These are phyloP conservation scores for Poeciliopsis presidionis DNA, from an alignment of 2,797 vertebrate genomes.

Conservation along the genomic window DNA sequence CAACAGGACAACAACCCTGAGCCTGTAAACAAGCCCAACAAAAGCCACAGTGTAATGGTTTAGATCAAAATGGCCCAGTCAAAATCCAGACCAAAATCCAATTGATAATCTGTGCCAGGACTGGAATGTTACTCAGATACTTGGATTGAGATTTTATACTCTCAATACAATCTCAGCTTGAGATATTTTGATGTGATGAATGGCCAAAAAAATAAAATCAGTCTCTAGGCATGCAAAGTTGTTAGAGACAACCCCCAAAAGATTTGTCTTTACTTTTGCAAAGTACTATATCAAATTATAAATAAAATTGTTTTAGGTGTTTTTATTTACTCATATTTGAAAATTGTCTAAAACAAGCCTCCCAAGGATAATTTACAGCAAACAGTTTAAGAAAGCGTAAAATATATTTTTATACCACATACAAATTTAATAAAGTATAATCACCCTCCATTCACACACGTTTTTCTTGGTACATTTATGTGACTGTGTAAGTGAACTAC, in stretches of 20 bases:
- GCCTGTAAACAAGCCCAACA: not conserved
- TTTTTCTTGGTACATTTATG: not conserved
- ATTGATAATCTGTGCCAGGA: not conserved
- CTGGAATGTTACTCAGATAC: not conserved
- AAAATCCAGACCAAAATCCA: not conserved
- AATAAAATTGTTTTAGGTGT: not conserved
- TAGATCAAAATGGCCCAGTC: not conserved
- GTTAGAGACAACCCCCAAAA: not conserved
- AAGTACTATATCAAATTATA: not conserved
- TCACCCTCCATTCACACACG: not conserved
- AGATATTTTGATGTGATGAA: not conserved
- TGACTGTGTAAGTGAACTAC: constrained; percentile 2
- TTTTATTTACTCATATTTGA: not conserved
- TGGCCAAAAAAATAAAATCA: not conserved
- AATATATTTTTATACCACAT: not conserved
- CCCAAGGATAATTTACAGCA: not conserved
- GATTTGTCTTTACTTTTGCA: not conserved
- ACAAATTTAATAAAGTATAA: not conserved
- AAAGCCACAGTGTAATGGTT: not conserved
- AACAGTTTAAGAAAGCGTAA: not conserved
- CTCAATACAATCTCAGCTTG: not conserved
- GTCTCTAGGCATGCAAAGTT: not conserved
- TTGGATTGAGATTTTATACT: not conserved
- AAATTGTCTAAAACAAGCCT: not conserved
- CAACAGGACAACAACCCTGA: not conserved